phyloP scores from a whole-genome alignment of 2,113 vertebrate genomes.

The Pheucticus melanocephalus region DNA sequence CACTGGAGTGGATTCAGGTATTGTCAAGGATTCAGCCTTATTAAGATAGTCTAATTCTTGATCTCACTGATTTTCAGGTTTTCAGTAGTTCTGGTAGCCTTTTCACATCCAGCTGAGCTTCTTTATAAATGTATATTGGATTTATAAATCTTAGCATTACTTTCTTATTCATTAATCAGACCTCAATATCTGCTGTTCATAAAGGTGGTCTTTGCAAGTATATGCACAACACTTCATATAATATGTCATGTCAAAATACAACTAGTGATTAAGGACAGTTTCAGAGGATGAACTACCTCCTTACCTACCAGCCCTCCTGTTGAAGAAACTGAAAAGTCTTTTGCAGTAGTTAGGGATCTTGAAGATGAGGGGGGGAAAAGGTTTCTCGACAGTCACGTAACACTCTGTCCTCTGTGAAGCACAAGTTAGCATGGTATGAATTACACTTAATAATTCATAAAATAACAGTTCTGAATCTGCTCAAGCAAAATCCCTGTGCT shows the following conservation, averaged over 20 bases:
- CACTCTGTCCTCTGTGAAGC: not conserved
- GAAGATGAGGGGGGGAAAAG: not conserved
- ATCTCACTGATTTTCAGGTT: not conserved
- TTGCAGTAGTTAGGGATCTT: not conserved
- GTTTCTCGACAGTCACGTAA: rapidly evolving
- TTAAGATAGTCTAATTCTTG: not conserved
- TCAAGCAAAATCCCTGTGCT: not conserved
- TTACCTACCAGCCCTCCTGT: not conserved
- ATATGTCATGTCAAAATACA: not conserved
- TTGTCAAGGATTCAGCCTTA: not conserved
- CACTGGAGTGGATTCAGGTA: not conserved
- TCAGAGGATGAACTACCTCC: not conserved
- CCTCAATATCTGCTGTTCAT: not conserved
- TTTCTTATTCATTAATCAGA: not conserved
- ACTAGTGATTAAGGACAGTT: not conserved
- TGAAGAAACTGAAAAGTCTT: not conserved
- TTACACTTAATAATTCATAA: not conserved
- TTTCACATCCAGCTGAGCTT: not conserved
- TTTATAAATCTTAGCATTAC: not conserved
- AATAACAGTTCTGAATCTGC: not conserved
- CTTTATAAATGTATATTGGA: not conserved
- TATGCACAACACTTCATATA: not conserved
- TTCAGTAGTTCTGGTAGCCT: not conserved
- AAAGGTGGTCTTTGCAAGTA: not conserved
- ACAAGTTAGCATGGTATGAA: not conserved